Evolutionary conservation across 2,888 invertebrate genomes (phyloP).

Genomic region (Ophion ellenae): DNA sequence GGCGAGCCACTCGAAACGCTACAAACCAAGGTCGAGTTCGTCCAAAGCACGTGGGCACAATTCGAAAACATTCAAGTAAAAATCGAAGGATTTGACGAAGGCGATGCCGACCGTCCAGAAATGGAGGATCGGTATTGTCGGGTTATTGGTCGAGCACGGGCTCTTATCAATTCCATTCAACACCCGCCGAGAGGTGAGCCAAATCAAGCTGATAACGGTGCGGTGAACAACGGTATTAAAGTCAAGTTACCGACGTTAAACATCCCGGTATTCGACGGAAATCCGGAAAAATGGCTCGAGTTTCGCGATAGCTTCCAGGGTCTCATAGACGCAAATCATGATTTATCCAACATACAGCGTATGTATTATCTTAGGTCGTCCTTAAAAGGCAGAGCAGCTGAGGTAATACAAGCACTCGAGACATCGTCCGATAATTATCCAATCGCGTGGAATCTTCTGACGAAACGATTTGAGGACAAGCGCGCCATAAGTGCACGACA

Average conservation of each 20-base stretch:
- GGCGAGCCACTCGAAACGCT: too few species aligned
- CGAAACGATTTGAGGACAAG: conserved; percentile 23
- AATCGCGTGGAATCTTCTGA: conserved; percentile 51
- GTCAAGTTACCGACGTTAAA: too few species aligned
- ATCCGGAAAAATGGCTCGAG: not conserved
- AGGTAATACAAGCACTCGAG: conserved; percentile 38
- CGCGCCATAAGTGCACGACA: conserved; percentile 18
- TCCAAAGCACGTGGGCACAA: conserved; percentile 27
- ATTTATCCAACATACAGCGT: conserved; percentile 19
- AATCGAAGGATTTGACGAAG: not conserved
- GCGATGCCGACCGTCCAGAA: too few species aligned
- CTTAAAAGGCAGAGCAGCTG: conserved; percentile 41
- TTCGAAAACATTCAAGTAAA: conserved; percentile 14
- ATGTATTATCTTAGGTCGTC: conserved; percentile 29
- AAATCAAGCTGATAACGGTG: too few species aligned
- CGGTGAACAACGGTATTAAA: too few species aligned
- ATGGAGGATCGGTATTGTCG: too few species aligned
- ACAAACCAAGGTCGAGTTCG: conserved; percentile 34
- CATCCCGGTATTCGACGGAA: too few species aligned
- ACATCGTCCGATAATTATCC: conserved; percentile 20
- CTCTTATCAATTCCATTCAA: too few species aligned
- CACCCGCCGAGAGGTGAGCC: too few species aligned
- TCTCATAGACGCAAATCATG: not conserved
- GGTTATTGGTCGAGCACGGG: too few species aligned
- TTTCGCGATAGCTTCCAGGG: not conserved